These are phyloP conservation scores for Zapornia atra DNA, from an alignment of 2,113 vertebrate species.

Conservation along the genomic window DNA sequence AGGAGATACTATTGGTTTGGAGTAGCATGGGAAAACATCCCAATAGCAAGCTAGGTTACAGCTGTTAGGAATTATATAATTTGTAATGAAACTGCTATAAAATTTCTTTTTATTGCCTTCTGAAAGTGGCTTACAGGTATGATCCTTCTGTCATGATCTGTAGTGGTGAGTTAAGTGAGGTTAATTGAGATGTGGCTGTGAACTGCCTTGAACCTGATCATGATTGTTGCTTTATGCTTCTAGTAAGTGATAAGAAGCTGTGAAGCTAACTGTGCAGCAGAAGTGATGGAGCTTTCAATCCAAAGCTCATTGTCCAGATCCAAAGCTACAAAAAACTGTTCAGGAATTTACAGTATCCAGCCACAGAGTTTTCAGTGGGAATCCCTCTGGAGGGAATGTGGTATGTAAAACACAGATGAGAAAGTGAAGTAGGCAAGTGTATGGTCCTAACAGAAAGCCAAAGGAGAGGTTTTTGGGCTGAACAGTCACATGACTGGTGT, in stretches of 20 bases:
- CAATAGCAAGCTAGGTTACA: background rate
- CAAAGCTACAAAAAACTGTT: background rate
- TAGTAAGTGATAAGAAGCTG: background rate
- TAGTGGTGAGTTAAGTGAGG: background rate
- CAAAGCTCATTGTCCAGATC: background rate
- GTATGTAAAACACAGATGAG: background rate
- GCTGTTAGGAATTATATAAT: background rate
- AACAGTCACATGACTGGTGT: background rate
- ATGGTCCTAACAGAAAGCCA: background rate
- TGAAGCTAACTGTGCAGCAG: background rate
- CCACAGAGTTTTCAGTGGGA: background rate
- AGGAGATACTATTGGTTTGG: background rate
- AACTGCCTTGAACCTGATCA: background rate
- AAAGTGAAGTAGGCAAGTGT: background rate
- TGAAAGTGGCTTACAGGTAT: background rate
- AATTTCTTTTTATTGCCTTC: background rate
- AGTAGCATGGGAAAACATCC: background rate
- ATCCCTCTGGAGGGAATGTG: background rate
- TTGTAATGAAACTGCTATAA: background rate
- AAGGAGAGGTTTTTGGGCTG: background rate
- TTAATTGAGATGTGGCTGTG: background rate
- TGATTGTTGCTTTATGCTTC: background rate
- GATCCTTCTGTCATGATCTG: background rate
- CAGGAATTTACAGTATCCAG: background rate
- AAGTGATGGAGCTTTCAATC: background rate